A percentile compares a stretch with the other conserved stretches of the same genome.
Evolutionary conservation across 1,140 invertebrate genomes (phyloP).

Genomic region (Trachymyrmex cornetzi): DNA sequence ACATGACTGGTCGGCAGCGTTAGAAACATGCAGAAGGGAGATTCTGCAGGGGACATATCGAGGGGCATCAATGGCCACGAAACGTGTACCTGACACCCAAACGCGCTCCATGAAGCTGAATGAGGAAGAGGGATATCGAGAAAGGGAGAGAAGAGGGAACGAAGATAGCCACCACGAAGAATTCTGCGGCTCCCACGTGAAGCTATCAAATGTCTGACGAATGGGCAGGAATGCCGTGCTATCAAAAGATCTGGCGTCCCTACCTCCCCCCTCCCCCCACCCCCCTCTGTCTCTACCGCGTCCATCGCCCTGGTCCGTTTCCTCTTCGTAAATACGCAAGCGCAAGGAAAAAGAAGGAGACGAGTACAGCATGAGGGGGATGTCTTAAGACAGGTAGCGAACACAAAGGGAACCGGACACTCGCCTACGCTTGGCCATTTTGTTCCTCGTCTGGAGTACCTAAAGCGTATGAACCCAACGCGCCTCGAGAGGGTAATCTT

Average conservation of each 20-base stretch:
- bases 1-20: neutral
- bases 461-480: conserved; percentile 58
- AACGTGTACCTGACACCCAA: conserved; percentile 70
- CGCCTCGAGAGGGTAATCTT: conserved; percentile 65
- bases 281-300: conserved; percentile 28
- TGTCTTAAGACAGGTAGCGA: conserved; percentile 86
- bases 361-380: conserved; percentile 70
- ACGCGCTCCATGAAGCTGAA: conserved; percentile 44
- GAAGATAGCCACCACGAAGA: conserved; percentile 76
- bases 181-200: conserved; percentile 84
- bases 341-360: conserved; percentile 71
- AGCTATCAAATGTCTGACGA: conserved; percentile 87
- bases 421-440: conserved; percentile 82
- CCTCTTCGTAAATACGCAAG: conserved; percentile 71
- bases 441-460: conserved; percentile 72
- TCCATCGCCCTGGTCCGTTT: conserved; percentile 56
- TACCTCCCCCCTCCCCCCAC: neutral
- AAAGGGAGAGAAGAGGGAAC: conserved; percentile 21
- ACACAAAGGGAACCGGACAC: conserved; percentile 85
- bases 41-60: conserved; percentile 60
- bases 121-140: conserved; percentile 2
- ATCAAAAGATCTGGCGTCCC: conserved; percentile 83
- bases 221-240: conserved; percentile 85
- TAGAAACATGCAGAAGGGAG: conserved; percentile 30
- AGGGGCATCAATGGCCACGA: conserved; percentile 65